Evolutionary conservation across 2,113 vertebrate species (phyloP).

Genomic region (Pelodiscus sinensis): DNA sequence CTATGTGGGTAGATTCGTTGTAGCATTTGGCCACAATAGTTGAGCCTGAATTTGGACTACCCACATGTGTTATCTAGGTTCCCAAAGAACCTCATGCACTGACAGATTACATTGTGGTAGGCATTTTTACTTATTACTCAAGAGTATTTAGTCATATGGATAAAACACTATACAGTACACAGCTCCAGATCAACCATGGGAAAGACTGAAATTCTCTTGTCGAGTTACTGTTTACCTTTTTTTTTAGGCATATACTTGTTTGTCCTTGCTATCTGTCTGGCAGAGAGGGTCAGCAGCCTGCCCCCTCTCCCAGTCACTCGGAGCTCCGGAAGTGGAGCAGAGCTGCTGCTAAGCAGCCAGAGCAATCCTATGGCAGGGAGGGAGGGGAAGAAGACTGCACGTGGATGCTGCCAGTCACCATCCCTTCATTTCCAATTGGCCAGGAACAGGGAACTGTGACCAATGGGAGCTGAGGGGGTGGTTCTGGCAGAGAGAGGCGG

Average conservation of each 20-base stretch:
- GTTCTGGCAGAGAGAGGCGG: no score
- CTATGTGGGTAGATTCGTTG: background rate
- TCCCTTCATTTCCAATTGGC: no score
- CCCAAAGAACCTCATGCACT: background rate
- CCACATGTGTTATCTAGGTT: background rate
- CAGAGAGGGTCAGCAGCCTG: no score
- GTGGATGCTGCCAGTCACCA: no score
- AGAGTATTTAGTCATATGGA: background rate
- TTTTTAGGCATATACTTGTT: background rate
- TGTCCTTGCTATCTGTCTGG: background rate
- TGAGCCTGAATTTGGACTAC: background rate
- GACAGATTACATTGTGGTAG: background rate
- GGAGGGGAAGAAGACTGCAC: no score
- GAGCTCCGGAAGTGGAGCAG: no score
- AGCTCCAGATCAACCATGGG: background rate
- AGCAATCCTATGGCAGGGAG: no score
- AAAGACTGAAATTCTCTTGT: background rate
- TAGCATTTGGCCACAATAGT: background rate
- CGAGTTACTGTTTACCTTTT: background rate
- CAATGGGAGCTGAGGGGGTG: no score
- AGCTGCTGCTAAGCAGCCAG: no score
- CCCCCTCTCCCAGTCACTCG: no score
- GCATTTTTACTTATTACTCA: background rate
- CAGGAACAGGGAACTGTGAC: no score
- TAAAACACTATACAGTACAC: background rate